These are phyloP conservation scores for Polydrusus cervinus DNA, from an alignment of 2,888 invertebrate species.

Conservation along the genomic window DNA sequence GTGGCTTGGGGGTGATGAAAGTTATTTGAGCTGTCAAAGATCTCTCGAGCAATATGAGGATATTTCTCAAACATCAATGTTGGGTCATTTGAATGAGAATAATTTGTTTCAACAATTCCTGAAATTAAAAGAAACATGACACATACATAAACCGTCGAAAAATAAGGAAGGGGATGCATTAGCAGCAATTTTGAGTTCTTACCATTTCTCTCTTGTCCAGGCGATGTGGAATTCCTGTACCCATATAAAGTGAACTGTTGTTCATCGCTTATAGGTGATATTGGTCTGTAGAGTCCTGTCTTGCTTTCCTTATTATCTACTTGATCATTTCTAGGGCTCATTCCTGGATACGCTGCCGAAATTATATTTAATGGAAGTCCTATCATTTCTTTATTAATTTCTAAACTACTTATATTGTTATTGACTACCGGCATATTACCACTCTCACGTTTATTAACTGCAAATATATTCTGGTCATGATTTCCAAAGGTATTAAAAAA, in stretches of 20 bases:
- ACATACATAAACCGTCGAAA: no score
- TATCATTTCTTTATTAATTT: conserved; percentile 51
- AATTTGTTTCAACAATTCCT: conserved; percentile 18
- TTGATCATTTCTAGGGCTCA: conserved; percentile 54
- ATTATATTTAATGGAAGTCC: conserved; percentile 56
- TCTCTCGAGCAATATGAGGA: conserved; percentile 53
- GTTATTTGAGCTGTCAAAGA: conserved; percentile 55
- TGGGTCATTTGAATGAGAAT: conserved; percentile 55
- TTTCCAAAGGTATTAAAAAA: conserved; percentile 47
- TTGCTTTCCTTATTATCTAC: conserved; percentile 43
- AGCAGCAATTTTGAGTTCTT: background rate
- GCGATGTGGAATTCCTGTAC: conserved; percentile 39
- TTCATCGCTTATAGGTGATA: conserved; percentile 41
- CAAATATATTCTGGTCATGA: conserved; percentile 37
- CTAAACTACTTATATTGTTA: conserved; percentile 53
- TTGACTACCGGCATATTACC: conserved; percentile 54
- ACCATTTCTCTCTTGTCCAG: conserved; percentile 26
- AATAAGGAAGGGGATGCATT: no score
- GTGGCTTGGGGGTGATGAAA: conserved; percentile 54
- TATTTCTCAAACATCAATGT: conserved; percentile 59
- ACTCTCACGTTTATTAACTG: conserved; percentile 29
- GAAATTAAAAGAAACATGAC: no score
- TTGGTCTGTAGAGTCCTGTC: conserved; percentile 37
- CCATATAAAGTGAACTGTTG: conserved; percentile 26
- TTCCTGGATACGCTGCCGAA: conserved; percentile 35